These are phyloP conservation scores for Pogonomyrmex californicus DNA, from an alignment of 1,140 invertebrate genomes.

Conservation along the genomic window DNA sequence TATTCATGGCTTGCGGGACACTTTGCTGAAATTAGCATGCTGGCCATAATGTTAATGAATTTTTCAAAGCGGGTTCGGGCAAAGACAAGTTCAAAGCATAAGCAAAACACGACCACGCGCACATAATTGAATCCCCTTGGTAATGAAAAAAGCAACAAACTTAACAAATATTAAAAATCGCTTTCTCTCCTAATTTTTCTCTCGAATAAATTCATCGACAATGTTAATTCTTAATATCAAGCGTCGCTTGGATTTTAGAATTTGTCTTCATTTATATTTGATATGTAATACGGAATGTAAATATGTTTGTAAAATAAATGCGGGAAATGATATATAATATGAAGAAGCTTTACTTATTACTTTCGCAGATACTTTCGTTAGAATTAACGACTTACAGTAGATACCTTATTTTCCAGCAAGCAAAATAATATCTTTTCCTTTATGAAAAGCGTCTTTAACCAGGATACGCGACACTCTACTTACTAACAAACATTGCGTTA, in stretches of 20 bases:
- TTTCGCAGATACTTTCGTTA: slow-evolving; percentile 10
- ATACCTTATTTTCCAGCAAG: not conserved
- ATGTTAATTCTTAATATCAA: not conserved
- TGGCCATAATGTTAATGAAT: slow-evolving; percentile 77
- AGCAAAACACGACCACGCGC: slow-evolving; percentile 12
- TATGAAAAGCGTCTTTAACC: slow-evolving; percentile 46
- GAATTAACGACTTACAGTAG: slow-evolving; percentile 14
- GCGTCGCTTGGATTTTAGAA: not conserved
- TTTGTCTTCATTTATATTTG: not conserved
- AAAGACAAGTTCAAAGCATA: slow-evolving; percentile 45
- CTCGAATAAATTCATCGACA: not conserved
- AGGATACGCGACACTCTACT: not conserved
- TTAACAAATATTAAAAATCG: slow-evolving; percentile 55
- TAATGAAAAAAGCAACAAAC: slow-evolving; percentile 43
- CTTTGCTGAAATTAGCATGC: slow-evolving; percentile 76
- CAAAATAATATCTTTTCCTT: slow-evolving; percentile 24
- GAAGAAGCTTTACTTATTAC: not conserved
- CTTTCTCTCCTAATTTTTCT: not conserved
- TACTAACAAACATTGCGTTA: slow-evolving; percentile 18
- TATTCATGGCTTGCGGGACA: slow-evolving; percentile 76
- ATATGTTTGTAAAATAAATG: not conserved
- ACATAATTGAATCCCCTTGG: slow-evolving; percentile 65
- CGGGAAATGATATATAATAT: not conserved
- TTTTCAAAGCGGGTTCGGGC: slow-evolving; percentile 65
- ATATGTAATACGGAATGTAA: not conserved